These are phyloP conservation scores for Platyrinchus mystaceus DNA, from an alignment of 2,797 vertebrate genomes.

Conservation along the genomic window DNA sequence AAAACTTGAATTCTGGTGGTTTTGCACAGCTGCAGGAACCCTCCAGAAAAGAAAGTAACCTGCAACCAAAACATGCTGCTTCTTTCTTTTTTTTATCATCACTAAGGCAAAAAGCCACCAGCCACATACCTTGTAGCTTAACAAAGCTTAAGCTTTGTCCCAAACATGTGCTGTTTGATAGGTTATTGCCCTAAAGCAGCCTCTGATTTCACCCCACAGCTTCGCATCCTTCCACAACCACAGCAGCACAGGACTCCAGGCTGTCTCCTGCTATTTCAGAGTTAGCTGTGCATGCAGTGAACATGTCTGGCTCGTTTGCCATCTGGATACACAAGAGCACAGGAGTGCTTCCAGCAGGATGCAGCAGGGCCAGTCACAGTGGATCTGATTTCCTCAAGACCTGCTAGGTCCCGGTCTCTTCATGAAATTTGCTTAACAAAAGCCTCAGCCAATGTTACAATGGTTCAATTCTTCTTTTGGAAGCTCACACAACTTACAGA, in stretches of 20 bases:
- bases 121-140: not conserved
- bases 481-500: constrained; percentile 62
- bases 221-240: not conserved
- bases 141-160: not conserved
- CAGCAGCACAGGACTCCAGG: not conserved
- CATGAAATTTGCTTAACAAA: constrained; percentile 78
- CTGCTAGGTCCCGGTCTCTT: constrained; percentile 62
- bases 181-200: not conserved
- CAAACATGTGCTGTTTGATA: not conserved
- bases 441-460: constrained; percentile 56
- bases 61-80: not conserved
- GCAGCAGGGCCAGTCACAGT: constrained; percentile 36
- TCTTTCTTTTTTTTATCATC: not conserved
- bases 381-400: constrained; percentile 61
- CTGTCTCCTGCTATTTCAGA: not conserved
- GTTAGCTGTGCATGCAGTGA: not conserved
- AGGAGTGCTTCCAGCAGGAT: constrained; percentile 5
- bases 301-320: not conserved
- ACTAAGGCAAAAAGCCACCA: not conserved
- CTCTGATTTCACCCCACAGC: not conserved
- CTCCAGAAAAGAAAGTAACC: not conserved
- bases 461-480: constrained; percentile 69
- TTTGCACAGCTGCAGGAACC: not conserved
- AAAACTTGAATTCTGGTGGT: not conserved
- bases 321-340: constrained; percentile 1